Evolutionary conservation across 2,888 invertebrate species (phyloP), one percentile per base, ranked within the genome.

Genomic region (Bedellia somnulentella): DNA sequence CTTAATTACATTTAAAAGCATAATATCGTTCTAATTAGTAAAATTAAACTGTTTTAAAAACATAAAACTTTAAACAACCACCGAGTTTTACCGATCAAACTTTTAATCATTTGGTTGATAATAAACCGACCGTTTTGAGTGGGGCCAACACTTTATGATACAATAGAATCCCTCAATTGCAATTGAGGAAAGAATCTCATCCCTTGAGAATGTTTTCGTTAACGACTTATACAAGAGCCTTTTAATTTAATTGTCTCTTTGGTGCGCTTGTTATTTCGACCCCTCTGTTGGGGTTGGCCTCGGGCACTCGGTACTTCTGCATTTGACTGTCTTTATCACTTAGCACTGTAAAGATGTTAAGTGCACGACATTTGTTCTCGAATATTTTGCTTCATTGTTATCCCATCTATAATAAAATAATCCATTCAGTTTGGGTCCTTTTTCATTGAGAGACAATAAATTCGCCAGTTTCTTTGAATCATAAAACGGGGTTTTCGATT

Each of bases 241-340:
- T 29, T 34, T 37, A 37, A 35, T 37, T 37, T 35, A 35, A 37
- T 37, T 37, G 35, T n/a, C 33, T 24, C 27, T 30, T 30, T 22
- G 23, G 23, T 14, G 26, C 33, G 30, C 33, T 37, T 37, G 35
- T 33, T 22, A 35, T 35, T 35, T 31, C 23, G 25, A 22, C 29
- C 29, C 32, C 27, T 18, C 17, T n/a, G 17, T 18, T 9, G 24
- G 11, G 14, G 17, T 26, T 15, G 14, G 22, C 29, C 22, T 4
- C 17, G 22, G 33, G 24, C 15, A 22, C 29, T 27, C 31, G 15
- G 13, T 32, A 18, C 28, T 28, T 17, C 35, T 44, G 41, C 40
- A 28, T 37, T 40, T 38, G 34, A 42, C 39, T 32, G 38, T 34
- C 37, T 30, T 37, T 37, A 29, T 21, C 21, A 14, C 22, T 14